Conservation (phyloP, 2,888 invertebrate genomes). For the Tanypteryx hageni region DNA sequence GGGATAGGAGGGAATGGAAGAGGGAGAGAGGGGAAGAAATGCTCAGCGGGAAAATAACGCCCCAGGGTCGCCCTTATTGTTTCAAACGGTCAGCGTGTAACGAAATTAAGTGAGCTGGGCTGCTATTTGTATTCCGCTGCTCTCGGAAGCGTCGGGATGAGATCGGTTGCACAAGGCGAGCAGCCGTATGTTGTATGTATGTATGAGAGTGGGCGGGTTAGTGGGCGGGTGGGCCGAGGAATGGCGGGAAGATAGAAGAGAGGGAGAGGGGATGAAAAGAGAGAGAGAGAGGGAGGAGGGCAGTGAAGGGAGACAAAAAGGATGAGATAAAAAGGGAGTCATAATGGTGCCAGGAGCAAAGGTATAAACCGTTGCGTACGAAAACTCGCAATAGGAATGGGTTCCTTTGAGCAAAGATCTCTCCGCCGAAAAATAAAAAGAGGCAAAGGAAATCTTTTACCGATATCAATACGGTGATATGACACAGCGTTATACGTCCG, state of each 20-base stretch:
- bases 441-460: not conserved
- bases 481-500: no score
- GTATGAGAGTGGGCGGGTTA: slow-evolving; percentile 33
- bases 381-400: not conserved
- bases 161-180: slow-evolving; percentile 42
- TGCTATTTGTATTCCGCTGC: slow-evolving; percentile 65
- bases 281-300: not conserved
- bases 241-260: not conserved
- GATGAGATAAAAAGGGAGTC: not conserved
- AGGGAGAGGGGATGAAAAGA: not conserved
- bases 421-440: not conserved
- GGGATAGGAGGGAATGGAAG: not conserved
- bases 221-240: not conserved
- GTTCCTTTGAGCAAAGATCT: not conserved
- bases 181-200: slow-evolving; percentile 52
- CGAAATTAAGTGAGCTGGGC: slow-evolving; percentile 66
- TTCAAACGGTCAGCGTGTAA: slow-evolving; percentile 66
- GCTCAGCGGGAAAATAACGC: slow-evolving; percentile 20
- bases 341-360: not conserved
- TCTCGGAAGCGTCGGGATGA: slow-evolving; percentile 36
- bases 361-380: not conserved
- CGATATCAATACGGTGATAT: no score
- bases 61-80: slow-evolving; percentile 61
- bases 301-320: not conserved
- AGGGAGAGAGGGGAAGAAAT: not conserved